These are phyloP conservation scores for Ashinkailepas kermadecensis DNA, from an alignment of 2,888 invertebrate genomes.

Conservation along the genomic window DNA sequence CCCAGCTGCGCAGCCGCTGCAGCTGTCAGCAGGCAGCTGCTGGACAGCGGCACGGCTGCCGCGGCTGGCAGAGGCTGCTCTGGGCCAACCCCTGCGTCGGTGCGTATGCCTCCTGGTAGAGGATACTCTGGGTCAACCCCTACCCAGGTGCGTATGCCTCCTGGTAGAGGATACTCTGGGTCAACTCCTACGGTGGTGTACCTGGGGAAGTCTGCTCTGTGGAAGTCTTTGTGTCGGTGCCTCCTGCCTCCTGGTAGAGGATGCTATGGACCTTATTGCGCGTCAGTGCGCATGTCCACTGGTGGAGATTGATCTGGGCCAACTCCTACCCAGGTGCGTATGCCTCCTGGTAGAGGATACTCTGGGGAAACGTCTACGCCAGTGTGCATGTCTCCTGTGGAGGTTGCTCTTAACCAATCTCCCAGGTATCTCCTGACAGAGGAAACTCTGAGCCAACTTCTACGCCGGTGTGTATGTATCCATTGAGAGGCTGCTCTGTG, in stretches of 20 bases:
- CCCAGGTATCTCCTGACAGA: too few species aligned
- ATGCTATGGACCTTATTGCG: too few species aligned
- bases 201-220: conserved; percentile 84
- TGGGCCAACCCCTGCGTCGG: conserved; percentile 92
- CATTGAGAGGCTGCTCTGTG: too few species aligned
- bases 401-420: too few species aligned
- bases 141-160: conserved; percentile 54
- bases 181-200: conserved; percentile 53
- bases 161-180: not conserved
- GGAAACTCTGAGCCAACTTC: too few species aligned
- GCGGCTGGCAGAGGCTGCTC: conserved; percentile 80
- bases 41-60: conserved; percentile 73
- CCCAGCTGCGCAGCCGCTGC: conserved; percentile 78
- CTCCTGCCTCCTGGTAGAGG: conserved; percentile 39
- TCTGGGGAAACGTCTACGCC: too few species aligned
- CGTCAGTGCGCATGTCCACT: too few species aligned
- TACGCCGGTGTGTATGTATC: too few species aligned
- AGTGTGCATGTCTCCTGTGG: too few species aligned
- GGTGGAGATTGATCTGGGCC: too few species aligned
- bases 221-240: conserved; percentile 87
- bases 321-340: too few species aligned
- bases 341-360: too few species aligned
- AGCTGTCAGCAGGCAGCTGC: conserved; percentile 56
- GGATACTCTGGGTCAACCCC: not conserved
- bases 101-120: conserved; percentile 48